Conservation (phyloP, 1,140 invertebrate species). For the Meloidogyne exigua region DNA sequence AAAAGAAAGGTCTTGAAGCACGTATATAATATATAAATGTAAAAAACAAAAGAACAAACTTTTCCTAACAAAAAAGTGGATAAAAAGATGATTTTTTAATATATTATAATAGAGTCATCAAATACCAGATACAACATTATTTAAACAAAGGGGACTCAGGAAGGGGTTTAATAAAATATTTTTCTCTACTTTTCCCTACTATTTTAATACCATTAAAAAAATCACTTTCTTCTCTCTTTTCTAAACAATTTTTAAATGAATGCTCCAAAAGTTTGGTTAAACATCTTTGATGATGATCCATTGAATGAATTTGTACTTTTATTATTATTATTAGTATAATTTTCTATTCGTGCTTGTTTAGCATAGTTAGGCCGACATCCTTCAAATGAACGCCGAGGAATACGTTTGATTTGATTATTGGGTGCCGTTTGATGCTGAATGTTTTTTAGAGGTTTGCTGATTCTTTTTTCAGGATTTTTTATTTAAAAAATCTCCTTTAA, state of each 20-base stretch:
- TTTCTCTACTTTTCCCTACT: too few species aligned
- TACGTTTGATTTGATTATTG: not conserved
- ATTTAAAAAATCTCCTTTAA: not conserved
- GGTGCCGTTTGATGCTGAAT: not conserved
- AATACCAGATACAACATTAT: not conserved
- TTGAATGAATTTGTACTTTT: not conserved
- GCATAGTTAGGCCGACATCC: constrained; percentile 3
- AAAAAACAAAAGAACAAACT: not conserved
- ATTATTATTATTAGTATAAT: constrained; percentile 7
- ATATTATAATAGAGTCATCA: not conserved
- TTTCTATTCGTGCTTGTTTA: constrained; percentile 11
- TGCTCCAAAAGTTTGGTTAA: constrained; percentile 16
- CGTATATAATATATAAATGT: too few species aligned
- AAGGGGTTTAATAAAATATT: too few species aligned
- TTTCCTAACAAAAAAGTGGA: constrained; percentile 1
- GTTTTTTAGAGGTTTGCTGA: not conserved
- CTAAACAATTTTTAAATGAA: not conserved
- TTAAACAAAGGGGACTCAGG: not conserved
- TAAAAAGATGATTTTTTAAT: not conserved
- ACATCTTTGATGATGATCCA: constrained; percentile 9
- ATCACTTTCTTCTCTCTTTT: not conserved
- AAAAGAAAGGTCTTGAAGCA: too few species aligned
- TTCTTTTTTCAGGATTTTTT: not conserved
- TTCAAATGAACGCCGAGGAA: constrained; percentile 12
- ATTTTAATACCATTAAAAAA: too few species aligned